Percentiles rank a stretch among this genome's conserved stretches.
Conservation (phyloP, 2,888 invertebrate genomes). For the Oxycera nigricornis region DNA sequence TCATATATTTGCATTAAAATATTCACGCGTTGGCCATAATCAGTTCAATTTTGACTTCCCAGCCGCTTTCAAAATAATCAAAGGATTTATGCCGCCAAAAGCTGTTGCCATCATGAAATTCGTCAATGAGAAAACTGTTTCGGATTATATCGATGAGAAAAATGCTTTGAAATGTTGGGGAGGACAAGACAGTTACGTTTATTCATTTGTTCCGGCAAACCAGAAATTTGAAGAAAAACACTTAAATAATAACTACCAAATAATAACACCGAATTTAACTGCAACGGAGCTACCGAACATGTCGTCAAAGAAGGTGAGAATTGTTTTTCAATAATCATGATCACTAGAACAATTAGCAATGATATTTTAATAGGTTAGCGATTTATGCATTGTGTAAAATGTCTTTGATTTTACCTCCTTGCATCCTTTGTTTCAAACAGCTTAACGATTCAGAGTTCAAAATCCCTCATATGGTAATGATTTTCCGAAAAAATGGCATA, state of each 20-base stretch:
- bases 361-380: too few relatives aligned
- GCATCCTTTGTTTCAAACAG: too few relatives aligned
- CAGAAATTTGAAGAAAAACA: constrained; percentile 17
- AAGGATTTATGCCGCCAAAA: constrained; percentile 83
- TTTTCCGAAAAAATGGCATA: too few relatives aligned
- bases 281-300: background rate
- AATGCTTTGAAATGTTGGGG: constrained; percentile 83
- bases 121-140: constrained; percentile 75
- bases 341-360: too few relatives aligned
- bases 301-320: constrained; percentile 10
- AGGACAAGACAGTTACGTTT: constrained; percentile 76
- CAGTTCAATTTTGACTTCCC: too few relatives aligned
- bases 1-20: background rate
- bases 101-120: constrained; percentile 90
- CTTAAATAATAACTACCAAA: background rate
- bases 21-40: too few relatives aligned
- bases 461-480: too few relatives aligned
- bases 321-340: background rate
- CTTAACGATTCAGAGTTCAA: too few relatives aligned
- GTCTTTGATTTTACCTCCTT: too few relatives aligned
- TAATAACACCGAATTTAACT: background rate
- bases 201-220: constrained; percentile 73
- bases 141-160: constrained; percentile 75
- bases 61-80: constrained; percentile 92
- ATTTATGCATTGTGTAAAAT: too few relatives aligned